These are phyloP conservation scores for Nomia melanderi DNA, from an alignment of 1,140 invertebrate genomes.

Conservation along the genomic window DNA sequence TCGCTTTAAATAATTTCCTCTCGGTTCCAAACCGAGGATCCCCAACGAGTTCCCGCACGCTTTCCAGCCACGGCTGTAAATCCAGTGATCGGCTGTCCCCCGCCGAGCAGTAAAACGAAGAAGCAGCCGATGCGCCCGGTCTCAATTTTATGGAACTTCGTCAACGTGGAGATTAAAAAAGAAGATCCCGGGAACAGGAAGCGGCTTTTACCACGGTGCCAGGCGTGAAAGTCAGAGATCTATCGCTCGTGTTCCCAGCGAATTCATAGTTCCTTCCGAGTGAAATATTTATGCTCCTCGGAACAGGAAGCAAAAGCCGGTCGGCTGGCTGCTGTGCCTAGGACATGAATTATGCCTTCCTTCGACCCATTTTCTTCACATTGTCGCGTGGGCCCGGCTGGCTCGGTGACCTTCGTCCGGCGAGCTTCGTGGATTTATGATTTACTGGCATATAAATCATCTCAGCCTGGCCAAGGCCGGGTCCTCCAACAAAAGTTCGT, in stretches of 20 bases:
- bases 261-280: constrained; percentile 48
- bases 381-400: constrained; percentile 62
- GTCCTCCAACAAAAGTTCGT: constrained; percentile 16
- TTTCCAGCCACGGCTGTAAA: too few relatives aligned
- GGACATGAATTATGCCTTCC: constrained; percentile 77
- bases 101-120: too few relatives aligned
- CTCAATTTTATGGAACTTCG: neutral
- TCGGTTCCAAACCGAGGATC: too few relatives aligned
- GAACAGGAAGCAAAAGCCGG: constrained; percentile 34
- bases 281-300: constrained; percentile 42
- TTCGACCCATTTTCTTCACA: constrained; percentile 74
- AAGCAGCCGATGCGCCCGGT: too few relatives aligned
- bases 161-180: constrained; percentile 23
- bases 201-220: neutral
- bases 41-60: too few relatives aligned
- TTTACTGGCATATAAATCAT: constrained; percentile 52
- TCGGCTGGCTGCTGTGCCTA: constrained; percentile 17
- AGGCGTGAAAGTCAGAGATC: constrained; percentile 38
- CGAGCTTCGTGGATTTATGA: constrained; percentile 43
- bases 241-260: constrained; percentile 17
- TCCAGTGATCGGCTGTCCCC: too few relatives aligned
- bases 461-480: neutral
- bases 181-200: constrained; percentile 37
- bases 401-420: constrained; percentile 55
- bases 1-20: too few relatives aligned